phyloP scores from a whole-genome alignment of 2,888 invertebrate species.

The Ernsta delagoae region DNA sequence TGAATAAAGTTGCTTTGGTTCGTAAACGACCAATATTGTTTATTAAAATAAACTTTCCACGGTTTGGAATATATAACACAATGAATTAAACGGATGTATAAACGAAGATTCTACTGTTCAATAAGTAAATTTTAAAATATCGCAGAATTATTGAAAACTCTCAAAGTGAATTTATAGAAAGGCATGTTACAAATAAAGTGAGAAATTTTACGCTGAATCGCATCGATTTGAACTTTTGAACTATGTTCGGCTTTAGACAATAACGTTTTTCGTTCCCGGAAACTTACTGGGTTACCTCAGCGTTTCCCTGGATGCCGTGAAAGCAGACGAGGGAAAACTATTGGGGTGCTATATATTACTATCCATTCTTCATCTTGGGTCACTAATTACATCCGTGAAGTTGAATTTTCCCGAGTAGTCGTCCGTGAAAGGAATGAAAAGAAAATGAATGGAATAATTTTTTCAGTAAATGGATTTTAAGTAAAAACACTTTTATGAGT shows the following conservation, averaged over 20 bases:
- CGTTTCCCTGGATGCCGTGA: constrained; percentile 21
- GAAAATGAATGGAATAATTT: constrained; percentile 18
- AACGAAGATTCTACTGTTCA: too few relatives aligned
- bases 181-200: neutral
- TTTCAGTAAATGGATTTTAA: neutral
- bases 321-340: constrained; percentile 30
- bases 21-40: neutral
- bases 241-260: constrained; percentile 22
- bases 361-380: constrained; percentile 29
- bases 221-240: constrained; percentile 22
- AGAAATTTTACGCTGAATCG: constrained; percentile 6
- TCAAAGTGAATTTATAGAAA: neutral
- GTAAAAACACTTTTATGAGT: neutral
- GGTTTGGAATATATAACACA: too few relatives aligned
- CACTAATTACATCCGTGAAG: constrained; percentile 34
- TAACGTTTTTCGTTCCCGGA: constrained; percentile 25
- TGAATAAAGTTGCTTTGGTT: constrained; percentile 1
- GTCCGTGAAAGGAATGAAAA: constrained; percentile 16
- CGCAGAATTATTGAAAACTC: neutral
- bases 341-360: constrained; percentile 30
- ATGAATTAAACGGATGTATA: too few relatives aligned
- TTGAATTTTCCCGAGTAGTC: constrained; percentile 15
- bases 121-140: too few relatives aligned
- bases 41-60: too few relatives aligned
- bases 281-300: constrained; percentile 26